These are phyloP conservation scores for Peromyscus melanophrys DNA, from an alignment of 2,797 vertebrate species.

Conservation along the genomic window DNA sequence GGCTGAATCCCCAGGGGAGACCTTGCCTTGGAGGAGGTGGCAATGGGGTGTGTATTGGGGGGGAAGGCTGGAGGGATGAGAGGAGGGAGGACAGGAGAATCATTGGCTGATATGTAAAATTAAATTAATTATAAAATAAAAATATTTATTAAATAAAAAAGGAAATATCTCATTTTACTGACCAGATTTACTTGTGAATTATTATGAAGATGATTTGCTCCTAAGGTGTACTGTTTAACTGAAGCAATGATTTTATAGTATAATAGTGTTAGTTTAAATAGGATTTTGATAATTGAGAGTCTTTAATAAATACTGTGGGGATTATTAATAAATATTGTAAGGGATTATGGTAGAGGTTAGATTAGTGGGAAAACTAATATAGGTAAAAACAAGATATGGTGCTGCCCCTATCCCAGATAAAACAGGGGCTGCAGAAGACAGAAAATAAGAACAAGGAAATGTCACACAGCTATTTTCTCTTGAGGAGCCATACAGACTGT, in stretches of 20 bases:
- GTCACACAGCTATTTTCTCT: background rate
- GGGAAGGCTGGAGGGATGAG: too few relatives aligned
- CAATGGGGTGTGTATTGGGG: too few relatives aligned
- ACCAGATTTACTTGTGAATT: background rate
- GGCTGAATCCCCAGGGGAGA: too few relatives aligned
- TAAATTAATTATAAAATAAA: too few relatives aligned
- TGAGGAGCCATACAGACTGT: background rate
- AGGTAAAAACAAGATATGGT: background rate
- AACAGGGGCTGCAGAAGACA: background rate
- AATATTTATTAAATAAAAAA: too few relatives aligned
- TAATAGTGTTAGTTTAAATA: background rate
- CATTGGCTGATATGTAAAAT: too few relatives aligned
- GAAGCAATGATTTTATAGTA: background rate
- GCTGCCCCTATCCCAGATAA: background rate
- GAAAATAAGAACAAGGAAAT: background rate
- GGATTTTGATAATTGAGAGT: background rate
- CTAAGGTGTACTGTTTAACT: background rate
- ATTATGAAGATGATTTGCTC: background rate
- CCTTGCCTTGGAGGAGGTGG: too few relatives aligned
- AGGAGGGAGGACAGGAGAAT: too few relatives aligned
- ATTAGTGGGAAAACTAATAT: background rate
- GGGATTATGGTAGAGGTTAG: background rate
- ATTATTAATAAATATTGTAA: background rate
- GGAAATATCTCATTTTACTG: background rate
- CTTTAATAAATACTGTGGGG: background rate